Conservation (phyloP, 2,113 vertebrate species). For the Baryphthengus martii region DNA sequence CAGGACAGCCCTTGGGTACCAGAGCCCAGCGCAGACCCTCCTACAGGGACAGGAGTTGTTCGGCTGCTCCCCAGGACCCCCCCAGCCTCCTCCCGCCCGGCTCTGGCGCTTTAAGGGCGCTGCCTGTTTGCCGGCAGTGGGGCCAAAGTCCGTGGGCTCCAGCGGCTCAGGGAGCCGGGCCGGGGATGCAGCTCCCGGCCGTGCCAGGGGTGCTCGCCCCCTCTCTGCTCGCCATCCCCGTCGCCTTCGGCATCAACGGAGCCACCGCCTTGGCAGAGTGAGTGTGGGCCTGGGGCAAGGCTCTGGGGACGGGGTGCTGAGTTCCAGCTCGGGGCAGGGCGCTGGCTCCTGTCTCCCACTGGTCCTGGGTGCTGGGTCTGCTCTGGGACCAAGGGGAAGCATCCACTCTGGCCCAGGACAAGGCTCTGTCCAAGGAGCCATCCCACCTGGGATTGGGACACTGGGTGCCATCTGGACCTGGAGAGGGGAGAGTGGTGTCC, state of each 20-base stretch:
- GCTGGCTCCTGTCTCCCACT: neutral
- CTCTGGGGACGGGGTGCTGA: neutral
- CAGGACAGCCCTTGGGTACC: neutral
- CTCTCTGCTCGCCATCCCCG: conserved; percentile 79
- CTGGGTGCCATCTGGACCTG: neutral
- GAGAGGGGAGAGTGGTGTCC: neutral
- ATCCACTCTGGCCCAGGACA: neutral
- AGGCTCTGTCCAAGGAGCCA: neutral
- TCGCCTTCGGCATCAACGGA: conserved; percentile 78
- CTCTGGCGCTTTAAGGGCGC: neutral
- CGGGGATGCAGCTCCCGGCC: conserved; percentile 75
- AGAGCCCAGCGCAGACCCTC: accelerated
- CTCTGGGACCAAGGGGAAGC: neutral
- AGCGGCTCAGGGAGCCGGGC: neutral
- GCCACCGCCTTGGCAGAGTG: conserved; percentile 79
- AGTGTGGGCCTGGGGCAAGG: conserved; percentile 39
- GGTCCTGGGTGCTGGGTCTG: neutral
- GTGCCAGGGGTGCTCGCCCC: conserved; percentile 74
- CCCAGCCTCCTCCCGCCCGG: accelerated
- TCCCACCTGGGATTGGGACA: neutral
- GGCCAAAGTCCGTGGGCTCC: neutral
- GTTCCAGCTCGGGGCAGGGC: neutral
- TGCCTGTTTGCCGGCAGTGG: neutral
- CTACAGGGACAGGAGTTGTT: accelerated
- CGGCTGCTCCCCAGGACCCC: neutral